These are phyloP conservation scores for Apantesis nais DNA, from an alignment of 2,888 invertebrate genomes.

Conservation along the genomic window DNA sequence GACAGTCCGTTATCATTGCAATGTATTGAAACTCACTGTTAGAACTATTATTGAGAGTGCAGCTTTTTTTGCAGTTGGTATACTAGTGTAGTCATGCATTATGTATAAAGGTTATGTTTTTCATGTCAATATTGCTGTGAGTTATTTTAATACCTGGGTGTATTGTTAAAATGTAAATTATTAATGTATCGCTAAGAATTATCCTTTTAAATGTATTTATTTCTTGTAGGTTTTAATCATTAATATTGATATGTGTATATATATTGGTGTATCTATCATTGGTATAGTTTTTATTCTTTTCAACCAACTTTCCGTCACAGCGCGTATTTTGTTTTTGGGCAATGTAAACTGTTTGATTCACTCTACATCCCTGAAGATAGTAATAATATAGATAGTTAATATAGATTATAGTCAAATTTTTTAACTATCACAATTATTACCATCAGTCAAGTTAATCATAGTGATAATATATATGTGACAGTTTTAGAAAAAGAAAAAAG, in stretches of 20 bases:
- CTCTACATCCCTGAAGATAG: too few species aligned
- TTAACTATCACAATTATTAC: neutral
- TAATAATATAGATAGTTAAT: too few species aligned
- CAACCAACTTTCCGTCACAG: too few species aligned
- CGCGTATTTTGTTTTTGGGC: too few species aligned
- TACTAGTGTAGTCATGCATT: neutral
- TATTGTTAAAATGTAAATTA: neutral
- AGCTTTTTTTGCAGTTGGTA: neutral
- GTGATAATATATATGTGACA: too few species aligned
- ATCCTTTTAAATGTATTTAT: neutral
- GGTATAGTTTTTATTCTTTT: too few species aligned
- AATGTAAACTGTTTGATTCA: too few species aligned
- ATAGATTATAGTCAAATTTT: too few species aligned
- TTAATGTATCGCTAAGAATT: neutral
- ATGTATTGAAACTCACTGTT: conserved; percentile 30
- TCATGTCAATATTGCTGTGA: neutral
- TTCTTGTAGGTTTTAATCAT: neutral
- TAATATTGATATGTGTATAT: neutral
- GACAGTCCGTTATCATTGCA: conserved; percentile 27
- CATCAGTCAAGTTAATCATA: too few species aligned
- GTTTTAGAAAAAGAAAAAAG: too few species aligned
- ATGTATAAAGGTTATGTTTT: neutral
- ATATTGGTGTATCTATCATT: too few species aligned
- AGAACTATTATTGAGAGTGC: neutral
- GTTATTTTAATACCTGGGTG: neutral